phyloP scores from a whole-genome alignment of 2,888 invertebrate species.

The Zygogramma bicolorata region DNA sequence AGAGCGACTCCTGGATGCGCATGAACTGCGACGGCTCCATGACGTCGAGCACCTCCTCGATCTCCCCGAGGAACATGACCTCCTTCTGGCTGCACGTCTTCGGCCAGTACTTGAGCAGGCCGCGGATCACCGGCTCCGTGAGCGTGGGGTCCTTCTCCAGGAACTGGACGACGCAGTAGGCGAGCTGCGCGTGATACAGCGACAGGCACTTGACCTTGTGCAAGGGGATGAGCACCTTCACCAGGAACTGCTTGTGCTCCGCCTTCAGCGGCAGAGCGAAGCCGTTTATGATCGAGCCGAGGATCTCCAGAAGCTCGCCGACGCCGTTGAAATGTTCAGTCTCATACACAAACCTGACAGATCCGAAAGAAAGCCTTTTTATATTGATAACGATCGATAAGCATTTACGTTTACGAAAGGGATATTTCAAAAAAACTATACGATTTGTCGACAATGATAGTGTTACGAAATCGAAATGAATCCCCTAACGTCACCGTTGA shows the following conservation, averaged over 20 bases:
- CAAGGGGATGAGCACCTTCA: slow-evolving; percentile 75
- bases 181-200: slow-evolving; percentile 97
- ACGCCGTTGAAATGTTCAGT: slow-evolving; percentile 99
- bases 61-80: slow-evolving; percentile 99
- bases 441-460: too few relatives aligned
- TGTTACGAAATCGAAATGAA: too few relatives aligned
- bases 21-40: slow-evolving; percentile 99
- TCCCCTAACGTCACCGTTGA: too few relatives aligned
- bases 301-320: slow-evolving; percentile 95
- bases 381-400: too few relatives aligned
- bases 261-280: slow-evolving; percentile 98
- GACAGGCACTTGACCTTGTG: slow-evolving; percentile 82
- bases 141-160: slow-evolving; percentile 92
- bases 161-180: slow-evolving; percentile 99
- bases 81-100: slow-evolving; percentile 99
- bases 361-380: too few relatives aligned
- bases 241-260: slow-evolving; percentile 97
- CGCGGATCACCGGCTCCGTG: slow-evolving; percentile 94
- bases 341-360: slow-evolving; percentile 98
- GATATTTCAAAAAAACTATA: too few relatives aligned
- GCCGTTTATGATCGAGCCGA: slow-evolving; percentile 98
- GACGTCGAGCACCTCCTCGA: slow-evolving; percentile 99
- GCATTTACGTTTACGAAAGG: too few relatives aligned
- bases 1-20: slow-evolving; percentile 97
- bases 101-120: slow-evolving; percentile 97